phyloP scores from a whole-genome alignment of 2,888 invertebrate species.

The Melanotus villosus region DNA sequence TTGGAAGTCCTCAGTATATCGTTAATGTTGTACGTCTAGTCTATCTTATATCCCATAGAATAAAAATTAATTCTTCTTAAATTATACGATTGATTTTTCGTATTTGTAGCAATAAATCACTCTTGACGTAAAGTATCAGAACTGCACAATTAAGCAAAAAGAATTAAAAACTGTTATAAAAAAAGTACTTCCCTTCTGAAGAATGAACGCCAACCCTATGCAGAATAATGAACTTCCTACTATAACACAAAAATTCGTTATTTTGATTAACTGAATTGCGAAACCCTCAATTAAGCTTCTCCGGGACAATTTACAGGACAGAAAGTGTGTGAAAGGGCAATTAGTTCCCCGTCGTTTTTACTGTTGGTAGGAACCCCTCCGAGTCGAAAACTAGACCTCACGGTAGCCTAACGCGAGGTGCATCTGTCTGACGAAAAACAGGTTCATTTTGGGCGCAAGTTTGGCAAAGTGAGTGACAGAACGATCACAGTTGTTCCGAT shows the following conservation, averaged over 20 bases:
- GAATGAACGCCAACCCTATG: too few relatives aligned
- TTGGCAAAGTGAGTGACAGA: slow-evolving; percentile 54
- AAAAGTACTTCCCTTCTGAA: too few relatives aligned
- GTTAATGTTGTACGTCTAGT: too few relatives aligned
- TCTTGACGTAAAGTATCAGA: too few relatives aligned
- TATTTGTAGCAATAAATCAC: too few relatives aligned
- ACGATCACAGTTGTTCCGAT: slow-evolving; percentile 59
- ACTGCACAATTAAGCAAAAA: too few relatives aligned
- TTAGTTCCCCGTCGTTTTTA: neutral
- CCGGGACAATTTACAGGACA: neutral
- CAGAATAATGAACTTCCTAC: too few relatives aligned
- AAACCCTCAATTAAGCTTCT: neutral
- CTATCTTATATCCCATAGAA: too few relatives aligned
- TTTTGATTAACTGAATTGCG: neutral
- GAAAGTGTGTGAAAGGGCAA: slow-evolving; percentile 11
- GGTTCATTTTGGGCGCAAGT: slow-evolving; percentile 57
- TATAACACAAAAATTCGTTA: neutral
- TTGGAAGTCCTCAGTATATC: too few relatives aligned
- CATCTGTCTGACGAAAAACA: slow-evolving; percentile 55
- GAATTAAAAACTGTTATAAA: too few relatives aligned
- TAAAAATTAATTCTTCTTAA: too few relatives aligned
- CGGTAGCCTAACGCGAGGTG: neutral
- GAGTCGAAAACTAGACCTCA: neutral
- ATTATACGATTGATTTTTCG: too few relatives aligned
- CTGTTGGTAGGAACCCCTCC: neutral